Percentiles rank a stretch among this genome's conserved stretches.
Evolutionary conservation across 2,113 vertebrate genomes (phyloP).

Genomic region (Channa maculata): DNA sequence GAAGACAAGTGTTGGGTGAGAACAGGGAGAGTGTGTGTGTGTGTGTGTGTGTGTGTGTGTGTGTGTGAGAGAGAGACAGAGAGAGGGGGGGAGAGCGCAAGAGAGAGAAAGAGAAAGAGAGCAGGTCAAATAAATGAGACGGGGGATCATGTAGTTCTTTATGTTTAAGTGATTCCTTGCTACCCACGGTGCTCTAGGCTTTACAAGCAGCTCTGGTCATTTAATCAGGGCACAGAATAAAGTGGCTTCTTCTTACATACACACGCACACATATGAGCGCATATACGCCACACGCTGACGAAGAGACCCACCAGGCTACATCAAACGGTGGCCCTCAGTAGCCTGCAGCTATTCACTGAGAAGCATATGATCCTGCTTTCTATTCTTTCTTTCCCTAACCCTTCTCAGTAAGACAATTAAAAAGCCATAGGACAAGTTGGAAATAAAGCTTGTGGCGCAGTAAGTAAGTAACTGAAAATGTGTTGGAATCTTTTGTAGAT

Average conservation of each 20-base stretch:
- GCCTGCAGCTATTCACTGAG: conserved; percentile 58
- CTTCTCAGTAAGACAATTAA: conserved; percentile 33
- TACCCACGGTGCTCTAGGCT: conserved; percentile 46
- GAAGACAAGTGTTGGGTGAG: conserved; percentile 15
- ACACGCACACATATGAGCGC: neutral
- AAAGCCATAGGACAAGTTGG: conserved; percentile 44
- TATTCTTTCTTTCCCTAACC: conserved; percentile 44
- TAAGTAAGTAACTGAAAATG: conserved; percentile 1
- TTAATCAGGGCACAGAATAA: conserved; percentile 66
- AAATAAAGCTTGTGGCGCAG: conserved; percentile 10
- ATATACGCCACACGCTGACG: conserved; percentile 40
- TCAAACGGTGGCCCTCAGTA: conserved; percentile 66
- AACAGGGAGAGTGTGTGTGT: conserved; percentile 25
- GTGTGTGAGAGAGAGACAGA: conserved; percentile 15
- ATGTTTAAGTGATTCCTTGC: conserved; percentile 62
- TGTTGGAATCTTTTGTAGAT: conserved; percentile 7
- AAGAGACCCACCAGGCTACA: conserved; percentile 69
- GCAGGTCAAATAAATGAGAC: conserved; percentile 51
- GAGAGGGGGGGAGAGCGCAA: conserved; percentile 19
- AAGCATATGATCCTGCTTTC: conserved; percentile 67
- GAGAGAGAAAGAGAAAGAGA: neutral
- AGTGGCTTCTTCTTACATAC: neutral
- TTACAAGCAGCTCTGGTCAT: conserved; percentile 48
- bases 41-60: conserved; percentile 15
- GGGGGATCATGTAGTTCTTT: conserved; percentile 59